A percentile compares a stretch with the other conserved stretches of the same genome.
Evolutionary conservation across 2,113 vertebrate species (phyloP).

Genomic region (Pogonocichla stellata): DNA sequence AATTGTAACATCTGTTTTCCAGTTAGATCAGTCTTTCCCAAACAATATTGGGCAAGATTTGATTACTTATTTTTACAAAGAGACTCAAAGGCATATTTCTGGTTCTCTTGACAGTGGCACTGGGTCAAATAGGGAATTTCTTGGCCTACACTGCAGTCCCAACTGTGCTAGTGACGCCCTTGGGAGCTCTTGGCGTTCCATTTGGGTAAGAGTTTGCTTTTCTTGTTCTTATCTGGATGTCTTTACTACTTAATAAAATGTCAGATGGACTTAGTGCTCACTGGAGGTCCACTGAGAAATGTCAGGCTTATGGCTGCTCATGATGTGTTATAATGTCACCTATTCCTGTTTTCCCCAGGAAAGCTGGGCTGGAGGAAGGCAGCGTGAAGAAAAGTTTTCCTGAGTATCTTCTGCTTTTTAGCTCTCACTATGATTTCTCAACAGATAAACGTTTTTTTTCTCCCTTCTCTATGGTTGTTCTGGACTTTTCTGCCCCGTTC

Average conservation of each 20-base stretch:
- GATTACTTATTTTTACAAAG: not conserved
- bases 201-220: constrained; percentile 87
- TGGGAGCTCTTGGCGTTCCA: constrained; percentile 93
- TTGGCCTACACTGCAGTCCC: constrained; percentile 93
- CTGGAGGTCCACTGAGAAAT: not conserved
- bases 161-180: constrained; percentile 90
- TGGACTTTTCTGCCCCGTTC: not conserved
- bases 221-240: constrained; percentile 4
- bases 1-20: constrained; percentile 28
- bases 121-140: constrained; percentile 95
- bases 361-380: not conserved
- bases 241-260: not conserved
- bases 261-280: not conserved
- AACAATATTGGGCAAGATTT: not conserved
- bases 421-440: not conserved
- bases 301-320: not conserved
- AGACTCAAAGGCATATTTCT: constrained; percentile 41
- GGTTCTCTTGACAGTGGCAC: constrained; percentile 81
- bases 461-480: not conserved
- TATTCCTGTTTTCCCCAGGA: not conserved
- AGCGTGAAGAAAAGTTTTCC: not conserved
- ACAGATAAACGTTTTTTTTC: not conserved
- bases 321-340: not conserved
- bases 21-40: not conserved
- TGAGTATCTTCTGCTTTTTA: not conserved